A percentile compares a stretch with the other conserved stretches of the same genome.
These are phyloP conservation scores for Fundulus diaphanus DNA, from an alignment of 2,797 vertebrate genomes.

Conservation along the genomic window DNA sequence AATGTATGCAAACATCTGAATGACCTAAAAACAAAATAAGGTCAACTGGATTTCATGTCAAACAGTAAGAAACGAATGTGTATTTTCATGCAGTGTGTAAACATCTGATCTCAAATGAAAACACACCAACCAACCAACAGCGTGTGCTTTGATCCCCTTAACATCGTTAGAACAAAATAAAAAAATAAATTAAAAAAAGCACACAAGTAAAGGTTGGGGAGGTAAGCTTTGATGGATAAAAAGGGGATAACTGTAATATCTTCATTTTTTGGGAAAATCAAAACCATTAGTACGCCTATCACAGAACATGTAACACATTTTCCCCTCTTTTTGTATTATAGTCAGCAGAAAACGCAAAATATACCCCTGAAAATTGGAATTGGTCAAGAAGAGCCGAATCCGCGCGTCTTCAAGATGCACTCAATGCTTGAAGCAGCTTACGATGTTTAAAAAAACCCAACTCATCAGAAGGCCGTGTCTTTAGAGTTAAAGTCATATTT, in stretches of 20 bases:
- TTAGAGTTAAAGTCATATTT: not conserved
- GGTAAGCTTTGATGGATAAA: not conserved
- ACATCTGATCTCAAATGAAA: not conserved
- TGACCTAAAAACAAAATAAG: too few species aligned
- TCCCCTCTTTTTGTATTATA: not conserved
- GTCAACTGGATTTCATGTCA: too few species aligned
- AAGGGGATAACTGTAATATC: not conserved
- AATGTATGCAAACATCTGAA: too few species aligned
- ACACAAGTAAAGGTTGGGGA: not conserved
- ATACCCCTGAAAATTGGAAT: not conserved
- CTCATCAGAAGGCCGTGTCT: constrained; percentile 40
- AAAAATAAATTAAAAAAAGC: too few species aligned
- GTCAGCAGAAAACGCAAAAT: not conserved
- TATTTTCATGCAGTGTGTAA: too few species aligned
- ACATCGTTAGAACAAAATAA: not conserved
- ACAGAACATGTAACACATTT: not conserved
- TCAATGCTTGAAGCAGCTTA: constrained; percentile 25
- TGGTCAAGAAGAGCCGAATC: not conserved
- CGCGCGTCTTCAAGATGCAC: constrained; percentile 1
- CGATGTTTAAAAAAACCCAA: constrained; percentile 24
- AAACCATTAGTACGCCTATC: not conserved
- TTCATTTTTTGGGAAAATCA: not conserved
- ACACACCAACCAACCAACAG: not conserved
- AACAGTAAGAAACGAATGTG: too few species aligned
- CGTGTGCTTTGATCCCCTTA: not conserved